phyloP scores from a whole-genome alignment of 2,888 invertebrate species.

The Netelia virgata region DNA sequence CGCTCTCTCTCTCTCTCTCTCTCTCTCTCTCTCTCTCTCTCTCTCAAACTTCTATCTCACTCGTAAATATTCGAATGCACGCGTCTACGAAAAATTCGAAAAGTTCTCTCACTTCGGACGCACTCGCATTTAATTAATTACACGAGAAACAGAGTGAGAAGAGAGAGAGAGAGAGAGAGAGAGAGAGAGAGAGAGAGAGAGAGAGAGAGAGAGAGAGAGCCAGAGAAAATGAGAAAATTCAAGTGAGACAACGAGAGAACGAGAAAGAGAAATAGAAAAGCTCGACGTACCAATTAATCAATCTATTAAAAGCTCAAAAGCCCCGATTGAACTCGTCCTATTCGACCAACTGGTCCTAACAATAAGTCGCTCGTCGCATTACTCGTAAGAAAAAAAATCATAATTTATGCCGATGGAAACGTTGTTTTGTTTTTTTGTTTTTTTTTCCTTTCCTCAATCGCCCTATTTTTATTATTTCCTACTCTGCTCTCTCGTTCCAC shows the following conservation, averaged over 20 bases:
- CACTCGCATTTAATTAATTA: constrained; percentile 59
- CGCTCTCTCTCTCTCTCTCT: constrained; percentile 25
- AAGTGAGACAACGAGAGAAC: too few relatives aligned
- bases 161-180: background rate
- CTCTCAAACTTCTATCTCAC: background rate
- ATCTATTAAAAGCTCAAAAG: constrained; percentile 62
- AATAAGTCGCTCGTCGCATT: too few relatives aligned
- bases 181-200: background rate
- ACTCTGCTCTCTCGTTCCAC: background rate
- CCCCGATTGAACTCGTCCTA: background rate
- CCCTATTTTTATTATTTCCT: background rate
- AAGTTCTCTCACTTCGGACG: constrained; percentile 30
- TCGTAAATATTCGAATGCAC: constrained; percentile 5
- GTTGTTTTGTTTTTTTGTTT: too few relatives aligned
- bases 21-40: background rate
- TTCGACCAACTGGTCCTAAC: background rate
- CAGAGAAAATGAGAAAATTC: too few relatives aligned
- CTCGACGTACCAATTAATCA: constrained; percentile 56
- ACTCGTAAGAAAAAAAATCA: background rate
- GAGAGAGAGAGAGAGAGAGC: background rate
- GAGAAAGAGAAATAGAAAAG: background rate
- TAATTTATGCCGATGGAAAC: too few relatives aligned
- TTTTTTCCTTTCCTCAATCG: background rate
- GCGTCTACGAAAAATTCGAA: constrained; percentile 49
- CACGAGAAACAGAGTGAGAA: constrained; percentile 11